These are phyloP conservation scores for Pollimyrus isidori DNA, from an alignment of 2,113 vertebrate species.

Conservation along the genomic window DNA sequence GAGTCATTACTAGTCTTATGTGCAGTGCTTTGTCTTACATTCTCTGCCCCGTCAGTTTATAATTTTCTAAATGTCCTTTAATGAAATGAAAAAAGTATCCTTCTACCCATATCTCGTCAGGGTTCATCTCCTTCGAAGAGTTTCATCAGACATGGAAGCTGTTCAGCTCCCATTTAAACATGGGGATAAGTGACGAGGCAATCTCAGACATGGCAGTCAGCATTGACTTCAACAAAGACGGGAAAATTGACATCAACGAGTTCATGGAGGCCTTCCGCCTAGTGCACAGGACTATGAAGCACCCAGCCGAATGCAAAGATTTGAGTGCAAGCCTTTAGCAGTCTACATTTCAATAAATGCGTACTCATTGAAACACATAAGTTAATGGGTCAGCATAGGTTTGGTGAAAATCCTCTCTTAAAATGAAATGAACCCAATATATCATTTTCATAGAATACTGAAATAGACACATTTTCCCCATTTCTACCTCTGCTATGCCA, in stretches of 20 bases:
- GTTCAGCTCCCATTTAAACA: slow-evolving; percentile 78
- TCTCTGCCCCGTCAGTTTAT: background rate
- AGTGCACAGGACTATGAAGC: slow-evolving; percentile 52
- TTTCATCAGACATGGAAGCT: slow-evolving; percentile 86
- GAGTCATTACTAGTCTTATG: background rate
- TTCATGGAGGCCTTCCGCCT: slow-evolving; percentile 92
- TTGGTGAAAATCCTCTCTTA: background rate
- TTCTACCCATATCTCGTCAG: slow-evolving; percentile 43
- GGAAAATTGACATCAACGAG: slow-evolving; percentile 89
- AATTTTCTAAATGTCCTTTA: background rate
- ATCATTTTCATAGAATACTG: background rate
- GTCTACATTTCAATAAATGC: background rate
- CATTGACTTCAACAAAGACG: slow-evolving; percentile 94
- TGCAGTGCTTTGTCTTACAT: background rate
- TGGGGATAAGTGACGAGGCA: slow-evolving; percentile 65
- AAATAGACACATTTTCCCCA: background rate
- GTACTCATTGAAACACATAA: background rate
- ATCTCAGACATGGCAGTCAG: slow-evolving; percentile 74
- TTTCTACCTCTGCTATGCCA: background rate
- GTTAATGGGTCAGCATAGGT: background rate
- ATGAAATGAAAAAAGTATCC: background rate
- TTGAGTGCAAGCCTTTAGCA: background rate
- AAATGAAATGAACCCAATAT: background rate
- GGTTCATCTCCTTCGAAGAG: slow-evolving; percentile 83
- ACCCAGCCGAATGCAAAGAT: background rate